Conservation (phyloP, 2,113 vertebrate genomes). For the Stomatorhinus ivindoensis region DNA sequence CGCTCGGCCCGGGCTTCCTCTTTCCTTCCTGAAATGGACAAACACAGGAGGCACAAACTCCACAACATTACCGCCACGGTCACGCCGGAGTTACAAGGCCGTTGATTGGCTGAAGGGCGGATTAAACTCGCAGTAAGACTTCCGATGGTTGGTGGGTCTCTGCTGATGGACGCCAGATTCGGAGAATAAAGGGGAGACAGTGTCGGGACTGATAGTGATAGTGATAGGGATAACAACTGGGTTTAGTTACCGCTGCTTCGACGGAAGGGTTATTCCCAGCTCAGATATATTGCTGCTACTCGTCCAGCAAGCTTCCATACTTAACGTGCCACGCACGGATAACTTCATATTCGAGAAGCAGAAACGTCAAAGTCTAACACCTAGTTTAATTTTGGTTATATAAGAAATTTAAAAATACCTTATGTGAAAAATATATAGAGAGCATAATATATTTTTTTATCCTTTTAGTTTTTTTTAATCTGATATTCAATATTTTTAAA, state of each 20-base stretch:
- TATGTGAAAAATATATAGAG: neutral
- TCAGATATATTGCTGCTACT: neutral
- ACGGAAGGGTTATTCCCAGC: neutral
- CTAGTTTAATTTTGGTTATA: neutral
- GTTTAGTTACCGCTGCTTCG: neutral
- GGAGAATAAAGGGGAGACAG: conserved; percentile 10
- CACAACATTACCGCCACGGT: conserved; percentile 53
- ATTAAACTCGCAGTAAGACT: conserved; percentile 48
- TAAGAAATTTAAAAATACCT: neutral
- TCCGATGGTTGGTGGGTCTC: conserved; percentile 44
- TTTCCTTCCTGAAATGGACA: conserved; percentile 34
- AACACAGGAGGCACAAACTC: conserved; percentile 45
- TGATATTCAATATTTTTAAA: neutral
- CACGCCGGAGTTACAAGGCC: conserved; percentile 43
- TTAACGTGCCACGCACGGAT: neutral
- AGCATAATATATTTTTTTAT: neutral
- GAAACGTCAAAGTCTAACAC: neutral
- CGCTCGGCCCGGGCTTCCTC: conserved; percentile 27
- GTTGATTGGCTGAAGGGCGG: conserved; percentile 53
- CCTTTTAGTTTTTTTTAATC: neutral
- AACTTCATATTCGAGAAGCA: neutral
- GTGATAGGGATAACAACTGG: neutral
- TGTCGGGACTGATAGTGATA: conserved; percentile 1
- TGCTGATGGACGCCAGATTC: neutral
- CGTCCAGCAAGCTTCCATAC: neutral